Evolutionary conservation across 2,113 vertebrate genomes (phyloP), one percentile per base, ranked within the genome.

Genomic region (Bostrychus sinensis): DNA sequence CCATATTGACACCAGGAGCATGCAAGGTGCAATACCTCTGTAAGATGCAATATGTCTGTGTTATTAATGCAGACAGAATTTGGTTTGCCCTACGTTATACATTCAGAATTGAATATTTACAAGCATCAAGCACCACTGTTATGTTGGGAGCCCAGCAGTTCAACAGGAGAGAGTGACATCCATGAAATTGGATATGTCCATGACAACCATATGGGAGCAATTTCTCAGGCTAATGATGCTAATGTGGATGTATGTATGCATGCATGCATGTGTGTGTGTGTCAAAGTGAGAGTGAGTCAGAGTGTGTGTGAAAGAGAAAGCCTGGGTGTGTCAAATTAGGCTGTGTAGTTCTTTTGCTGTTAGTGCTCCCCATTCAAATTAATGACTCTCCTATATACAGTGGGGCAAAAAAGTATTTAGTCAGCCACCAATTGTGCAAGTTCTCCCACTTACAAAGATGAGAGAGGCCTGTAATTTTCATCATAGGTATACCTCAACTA

Each of bases 211-310:
- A 43, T 58, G 28, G n/a, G 48, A 43, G 66, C 74, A 1, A 75
- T 76, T 74, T n/a, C 28, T 48, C 7, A 23, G 30, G 41, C 22
- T 60, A 75, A 75, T 72, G 34, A 53, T 9, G 70, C 23, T 0
- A 62, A 60, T 39, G 19, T 34, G 60, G 10, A 19, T 43, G 39
- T 59, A 20, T 25, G 34, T 28, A 34, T 41, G 17, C n/a, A 25
- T 55, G 58, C n/a, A n/a, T n/a, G n/a, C n/a, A n/a, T n/a, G n/a
- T n/a, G n/a, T n/a, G n/a, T n/a, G n/a, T n/a, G n/a, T n/a, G n/a
- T n/a, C n/a, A n/a, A n/a, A n/a, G n/a, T n/a, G n/a, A n/a, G n/a
- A n/a, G n/a, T n/a, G n/a, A n/a, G n/a, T n/a, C n/a, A n/a, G n/a
- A n/a, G n/a, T n/a, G n/a, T n/a, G n/a, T n/a, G n/a, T n/a, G n/a